Conservation (phyloP, 1,140 invertebrate species). For the Spodoptera frugiperda region DNA sequence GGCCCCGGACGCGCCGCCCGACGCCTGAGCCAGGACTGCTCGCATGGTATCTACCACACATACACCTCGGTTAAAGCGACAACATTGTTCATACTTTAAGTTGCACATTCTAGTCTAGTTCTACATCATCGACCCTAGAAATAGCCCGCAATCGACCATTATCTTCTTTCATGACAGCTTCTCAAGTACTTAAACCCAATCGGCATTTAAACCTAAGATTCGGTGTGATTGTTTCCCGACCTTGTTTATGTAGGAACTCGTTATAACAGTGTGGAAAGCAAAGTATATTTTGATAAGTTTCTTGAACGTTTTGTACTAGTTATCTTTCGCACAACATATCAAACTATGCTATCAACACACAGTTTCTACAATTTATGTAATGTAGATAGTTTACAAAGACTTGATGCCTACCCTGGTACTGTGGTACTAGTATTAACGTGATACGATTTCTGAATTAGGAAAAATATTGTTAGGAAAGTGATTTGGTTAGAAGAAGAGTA, state of each 20-base stretch:
- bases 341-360: constrained; percentile 64
- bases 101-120: constrained; percentile 48
- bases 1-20: constrained; percentile 15
- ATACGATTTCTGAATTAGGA: constrained; percentile 59
- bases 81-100: constrained; percentile 37
- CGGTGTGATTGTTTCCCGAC: not conserved
- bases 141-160: constrained; percentile 6
- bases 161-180: constrained; percentile 43
- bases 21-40: constrained; percentile 46
- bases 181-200: constrained; percentile 43
- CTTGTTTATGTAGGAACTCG: constrained; percentile 6
- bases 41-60: constrained; percentile 57
- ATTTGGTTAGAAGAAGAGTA: constrained; percentile 27
- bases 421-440: constrained; percentile 60
- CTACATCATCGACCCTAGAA: constrained; percentile 41
- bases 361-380: constrained; percentile 39
- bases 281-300: constrained; percentile 4
- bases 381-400: constrained; percentile 69
- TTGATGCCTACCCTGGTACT: constrained; percentile 63
- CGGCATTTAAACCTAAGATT: constrained; percentile 31
- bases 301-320: constrained; percentile 23
- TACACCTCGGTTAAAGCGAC: constrained; percentile 13
- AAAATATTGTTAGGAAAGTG: constrained; percentile 48
- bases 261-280: not conserved
- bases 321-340: constrained; percentile 64